Base-by-base conservation (phyloP, 1,140 invertebrate genomes). In the Microplitis mediator region DNA sequence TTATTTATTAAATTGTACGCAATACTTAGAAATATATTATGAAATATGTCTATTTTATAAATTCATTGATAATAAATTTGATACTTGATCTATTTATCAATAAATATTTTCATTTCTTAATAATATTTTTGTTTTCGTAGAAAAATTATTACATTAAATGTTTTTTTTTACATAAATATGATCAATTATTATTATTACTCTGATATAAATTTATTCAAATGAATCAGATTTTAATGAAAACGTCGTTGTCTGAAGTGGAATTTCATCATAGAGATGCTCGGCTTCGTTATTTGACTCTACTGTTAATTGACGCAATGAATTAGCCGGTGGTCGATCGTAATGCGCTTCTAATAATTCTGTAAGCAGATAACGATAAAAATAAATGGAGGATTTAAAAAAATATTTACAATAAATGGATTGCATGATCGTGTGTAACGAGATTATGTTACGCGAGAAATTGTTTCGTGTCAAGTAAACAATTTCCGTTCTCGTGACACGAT, bases 231-330 rank as follows among this genome's bases (percentile, higher is more conserved):
- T 45, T 6, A 11, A 45, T 56, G 31, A 69, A 73, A 78, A 74
- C 1, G 84, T 76, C 4, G 80, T 77, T 36, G 82, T 76, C 52
- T 80, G 78, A 6, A 84, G 72, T 0, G 86, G 86, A 64, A 87
- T 87, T 72, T 87, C 85, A 23, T 84, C 86, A 74, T 87, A 87
- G 14, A 86, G 76, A 78, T 86, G 86, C 54, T 87, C 74, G 8
- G 52, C 63, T 14, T 75, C 74, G 36, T 45, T 39, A 13, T 75
- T 66, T n/a, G 3, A 4, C 14, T 50, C 31, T 16, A 65, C 6
- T 1, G 64, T 31, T 2, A 64, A 23, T n/a, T 72, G 75, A 63
- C 67, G 71, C 71, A 71, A 67, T 58, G 75, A 56, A 75, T 69
- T 58, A 69, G 50, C 3, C 1, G 85, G 81, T 23, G 86, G 86